Evolutionary conservation across 2,113 vertebrate species (phyloP).

Genomic region (Callaeas wilsoni): DNA sequence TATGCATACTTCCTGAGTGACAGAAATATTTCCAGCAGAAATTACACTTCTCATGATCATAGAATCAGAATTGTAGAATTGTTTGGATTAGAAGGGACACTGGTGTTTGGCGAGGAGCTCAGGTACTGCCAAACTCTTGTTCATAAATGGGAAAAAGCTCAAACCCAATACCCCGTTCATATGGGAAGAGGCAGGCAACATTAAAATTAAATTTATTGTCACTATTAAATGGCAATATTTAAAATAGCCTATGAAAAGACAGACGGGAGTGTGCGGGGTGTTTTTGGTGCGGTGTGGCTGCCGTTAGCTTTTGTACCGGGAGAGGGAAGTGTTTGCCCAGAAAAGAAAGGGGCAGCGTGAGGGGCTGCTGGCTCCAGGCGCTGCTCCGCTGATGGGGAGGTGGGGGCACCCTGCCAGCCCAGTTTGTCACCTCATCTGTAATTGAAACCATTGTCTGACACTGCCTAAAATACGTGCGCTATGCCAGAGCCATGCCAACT

Average conservation of each 20-base stretch:
- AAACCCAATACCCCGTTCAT: background rate
- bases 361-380: background rate
- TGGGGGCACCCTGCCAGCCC: background rate
- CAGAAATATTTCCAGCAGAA: background rate
- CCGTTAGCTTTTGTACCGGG: constrained; percentile 8
- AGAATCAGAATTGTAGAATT: background rate
- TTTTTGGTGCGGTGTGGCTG: background rate
- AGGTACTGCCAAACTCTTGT: background rate
- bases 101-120: background rate
- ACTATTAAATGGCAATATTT: background rate
- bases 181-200: background rate
- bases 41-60: background rate
- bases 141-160: background rate
- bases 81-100: background rate
- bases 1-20: rapidly evolving
- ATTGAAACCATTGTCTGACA: background rate
- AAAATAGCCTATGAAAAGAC: background rate
- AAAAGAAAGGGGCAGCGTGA: background rate
- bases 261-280: rapidly evolving
- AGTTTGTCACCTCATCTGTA: background rate
- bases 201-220: background rate
- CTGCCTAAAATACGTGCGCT: background rate
- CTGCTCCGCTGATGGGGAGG: background rate
- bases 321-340: constrained; percentile 59
- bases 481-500: background rate